Evolutionary conservation across 2,888 invertebrate genomes (phyloP), one percentile per base, ranked within the genome.

Genomic region (Acronicta alni): DNA sequence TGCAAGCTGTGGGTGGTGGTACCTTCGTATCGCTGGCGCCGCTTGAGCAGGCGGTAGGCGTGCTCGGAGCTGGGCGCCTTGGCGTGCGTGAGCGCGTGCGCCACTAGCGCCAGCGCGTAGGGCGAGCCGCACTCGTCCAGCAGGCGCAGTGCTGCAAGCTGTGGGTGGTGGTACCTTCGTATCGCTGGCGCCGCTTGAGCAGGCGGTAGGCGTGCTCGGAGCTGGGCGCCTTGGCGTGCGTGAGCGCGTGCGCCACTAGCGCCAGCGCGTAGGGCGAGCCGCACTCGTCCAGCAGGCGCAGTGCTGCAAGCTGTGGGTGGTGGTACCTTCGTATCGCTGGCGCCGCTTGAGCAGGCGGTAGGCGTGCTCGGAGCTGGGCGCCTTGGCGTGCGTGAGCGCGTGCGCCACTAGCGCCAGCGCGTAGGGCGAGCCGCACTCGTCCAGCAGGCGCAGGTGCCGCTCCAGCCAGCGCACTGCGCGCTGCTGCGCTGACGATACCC

Each of bases 351-450:
- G 92, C 80, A 97, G 95, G 0, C 96, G 93, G 86, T 97, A 98
- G 0, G 98, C 98, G 74, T 96, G 95, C 80, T 98, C 98, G 0
- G 98, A 97, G 79, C 96, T 96, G n/a, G 98, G 95, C n/a, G 98
- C 97, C 89, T 97, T 97, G 68, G 97, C 96, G 75, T 96, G 91
- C 84, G 97, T 96, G 57, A 99, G 94, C 5, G 99, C 98, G 88
- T 98, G 98, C 0, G 99, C 97, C 0, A 98, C 97, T 42, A 99
- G 96, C 7, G 99, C 97, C 37, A 98, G 95, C 84, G 98, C 97
- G 88, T 97, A 98, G 0, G 98, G 96, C 74, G 96, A 96, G 7
- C 96, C 96, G 57, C 95, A 95, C 53, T 96, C 95, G 72, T 96
- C 95, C 52, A 98, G 89, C 68, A 97, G 94, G 72, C 96, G 96